These are phyloP conservation scores for Rousettus leschenaultii DNA, from an alignment of 2,113 vertebrate species.

Conservation along the genomic window DNA sequence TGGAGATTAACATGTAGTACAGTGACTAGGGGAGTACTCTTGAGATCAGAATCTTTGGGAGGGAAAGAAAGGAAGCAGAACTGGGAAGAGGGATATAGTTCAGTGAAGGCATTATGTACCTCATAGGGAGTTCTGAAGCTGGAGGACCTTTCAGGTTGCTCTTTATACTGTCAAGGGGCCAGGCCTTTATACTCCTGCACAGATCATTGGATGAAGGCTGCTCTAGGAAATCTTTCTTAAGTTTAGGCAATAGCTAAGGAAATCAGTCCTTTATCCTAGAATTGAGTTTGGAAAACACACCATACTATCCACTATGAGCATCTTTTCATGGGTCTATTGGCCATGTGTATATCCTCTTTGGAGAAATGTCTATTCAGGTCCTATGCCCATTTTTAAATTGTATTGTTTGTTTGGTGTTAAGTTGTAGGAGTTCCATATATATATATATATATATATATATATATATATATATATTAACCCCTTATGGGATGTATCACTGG, in stretches of 20 bases:
- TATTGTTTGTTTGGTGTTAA: no score
- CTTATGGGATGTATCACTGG: no score
- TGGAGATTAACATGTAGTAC: neutral
- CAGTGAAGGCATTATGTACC: neutral
- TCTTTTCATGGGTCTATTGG: neutral
- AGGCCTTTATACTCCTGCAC: neutral
- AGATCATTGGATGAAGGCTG: neutral
- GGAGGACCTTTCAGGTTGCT: neutral
- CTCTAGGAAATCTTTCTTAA: neutral
- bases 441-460: no score
- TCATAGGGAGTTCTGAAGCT: neutral
- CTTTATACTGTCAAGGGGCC: neutral
- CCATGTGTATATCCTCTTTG: neutral
- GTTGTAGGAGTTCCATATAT: no score
- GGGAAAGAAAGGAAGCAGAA: neutral
- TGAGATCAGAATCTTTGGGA: neutral
- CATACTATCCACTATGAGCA: neutral
- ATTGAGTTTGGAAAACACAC: neutral
- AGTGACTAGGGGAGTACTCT: neutral
- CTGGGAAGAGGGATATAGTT: neutral
- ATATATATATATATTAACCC: no score
- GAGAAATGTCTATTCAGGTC: neutral
- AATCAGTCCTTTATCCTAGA: neutral
- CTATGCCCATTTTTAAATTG: neutral
- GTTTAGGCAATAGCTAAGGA: neutral